Base-by-base conservation (phyloP, 2,113 vertebrate genomes). In the Tauraco erythrolophus region DNA sequence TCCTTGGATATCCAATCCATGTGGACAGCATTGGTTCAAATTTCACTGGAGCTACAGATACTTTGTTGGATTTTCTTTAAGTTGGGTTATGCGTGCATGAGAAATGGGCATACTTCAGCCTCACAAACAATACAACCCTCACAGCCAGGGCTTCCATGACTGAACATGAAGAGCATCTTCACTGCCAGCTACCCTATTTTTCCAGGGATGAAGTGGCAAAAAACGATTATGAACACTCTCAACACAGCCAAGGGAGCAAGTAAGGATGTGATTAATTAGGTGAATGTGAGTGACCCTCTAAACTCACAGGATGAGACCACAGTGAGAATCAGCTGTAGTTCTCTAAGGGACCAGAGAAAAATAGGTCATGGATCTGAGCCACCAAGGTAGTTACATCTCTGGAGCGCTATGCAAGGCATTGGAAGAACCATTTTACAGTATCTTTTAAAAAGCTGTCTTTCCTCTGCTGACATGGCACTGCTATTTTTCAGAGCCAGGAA, bases 281-380 rank as follows among this genome's bases (percentile, higher is more conserved):
- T 61, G 71, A 70, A 74, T 57, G 25, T 48, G 41, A 75, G 31
- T 14, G 33, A 39, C 53, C 37, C 56, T 43, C 64, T 37, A 25
- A 45, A 74, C 39, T 82, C 58, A 81, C 19, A 64, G 33, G 35
- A 64, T 17, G 88, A 81, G 60, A 58, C 7, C 19, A 78, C 35
- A 60, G 56, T 68, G 68, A 91, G 71, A 69, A 68, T 45, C 37
- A 62, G 64, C 75, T 11, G 68, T 10, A 48, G 43, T 56, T 84
- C 57, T 87, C 68, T 43, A 70, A 81, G 22, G 39, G 8, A 45
- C 30, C 75, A 71, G 19, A 94, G 41, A 77, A 93, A 93, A 94
- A 61, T 9, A 74, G 69, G 50, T 71, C 53, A 87, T 28, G 27
- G 53, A 94, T 80, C 71, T 77, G 82, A 92, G 68, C 78, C 19